phyloP scores from a whole-genome alignment of 1,140 invertebrate genomes.

The Ruditapes philippinarum region DNA sequence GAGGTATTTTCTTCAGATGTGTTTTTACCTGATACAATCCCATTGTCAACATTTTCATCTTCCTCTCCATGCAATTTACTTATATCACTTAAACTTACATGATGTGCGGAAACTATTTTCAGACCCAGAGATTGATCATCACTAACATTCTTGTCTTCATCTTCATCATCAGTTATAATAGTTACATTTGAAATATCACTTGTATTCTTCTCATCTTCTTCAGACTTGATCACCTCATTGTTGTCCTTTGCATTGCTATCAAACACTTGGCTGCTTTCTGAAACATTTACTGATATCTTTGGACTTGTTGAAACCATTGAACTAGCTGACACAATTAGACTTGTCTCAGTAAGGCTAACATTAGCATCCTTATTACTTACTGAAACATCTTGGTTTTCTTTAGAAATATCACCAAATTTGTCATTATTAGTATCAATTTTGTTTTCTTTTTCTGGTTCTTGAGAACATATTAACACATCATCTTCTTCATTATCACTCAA shows the following conservation, averaged over 20 bases:
- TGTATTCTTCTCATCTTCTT: background rate
- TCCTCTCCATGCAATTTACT: background rate
- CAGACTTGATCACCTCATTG: background rate
- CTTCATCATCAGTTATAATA: constrained; percentile 26
- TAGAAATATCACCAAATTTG: too few species aligned
- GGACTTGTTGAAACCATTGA: too few species aligned
- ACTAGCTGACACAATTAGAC: too few species aligned
- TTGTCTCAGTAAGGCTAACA: too few species aligned
- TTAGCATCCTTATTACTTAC: too few species aligned
- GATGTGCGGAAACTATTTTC: background rate
- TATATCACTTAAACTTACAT: constrained; percentile 25
- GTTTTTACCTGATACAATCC: background rate
- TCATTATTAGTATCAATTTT: background rate
- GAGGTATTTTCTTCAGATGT: too few species aligned
- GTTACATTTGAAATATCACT: background rate
- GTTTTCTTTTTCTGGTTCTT: background rate
- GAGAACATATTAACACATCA: background rate
- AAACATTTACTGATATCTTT: too few species aligned
- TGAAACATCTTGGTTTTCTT: too few species aligned
- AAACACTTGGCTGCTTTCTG: background rate
- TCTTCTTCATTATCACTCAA: constrained; percentile 52
- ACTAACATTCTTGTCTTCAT: background rate
- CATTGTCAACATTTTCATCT: background rate
- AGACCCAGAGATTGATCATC: background rate
- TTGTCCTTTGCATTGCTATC: background rate